Evolutionary conservation across 2,113 vertebrate genomes (phyloP), one percentile per base, ranked within the genome.

Genomic region (Ptilorrhoa leucosticta): DNA sequence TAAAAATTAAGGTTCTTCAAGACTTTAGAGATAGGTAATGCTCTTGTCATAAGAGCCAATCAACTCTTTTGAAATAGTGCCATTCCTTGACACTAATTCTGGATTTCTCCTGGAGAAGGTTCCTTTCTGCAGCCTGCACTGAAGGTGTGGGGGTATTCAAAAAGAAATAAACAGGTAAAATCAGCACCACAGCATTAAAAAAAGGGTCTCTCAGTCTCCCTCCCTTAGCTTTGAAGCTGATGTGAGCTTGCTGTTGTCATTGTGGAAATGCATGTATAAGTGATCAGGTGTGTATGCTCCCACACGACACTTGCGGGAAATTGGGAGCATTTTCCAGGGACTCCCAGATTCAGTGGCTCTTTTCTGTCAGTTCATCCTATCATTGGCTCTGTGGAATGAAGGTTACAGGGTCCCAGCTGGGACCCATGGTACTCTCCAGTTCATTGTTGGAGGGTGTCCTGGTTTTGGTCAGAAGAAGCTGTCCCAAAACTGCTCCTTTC

Each of bases 141-240:
- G 0, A 5, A 56, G 11, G 15, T 35, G 7, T 1, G 1, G 22
- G 44, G 20, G 10, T 45, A 26, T 75, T 65, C 31, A 31, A n/a
- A n/a, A 87, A 66, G 60, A 75, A 70, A 31, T 7, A 82, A 78
- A 70, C 5, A 45, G 22, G 28, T 54, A 33, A 91, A 58, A 15
- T 35, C 0, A 2, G 8, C 31, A 65, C 19, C 0, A 7, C 3
- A 37, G 18, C 3, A 1, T 61, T 65, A 61, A 53, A 71, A 57
- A 77, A 83, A 64, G 26, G 13, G 13, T 40, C 37, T 79, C 30
- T 6, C 0, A 6, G 6, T 51, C 21, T 66, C 45, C 19, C 5
- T 82, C 7, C 13, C 28, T 61, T 57, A 60, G 27, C 35, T 66
- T 28, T 56, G 47, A 75, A 61, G 72, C 21, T 21, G 47, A 58